Base-by-base conservation (phyloP, 2,113 vertebrate species). In the Boleophthalmus pectinirostris region DNA sequence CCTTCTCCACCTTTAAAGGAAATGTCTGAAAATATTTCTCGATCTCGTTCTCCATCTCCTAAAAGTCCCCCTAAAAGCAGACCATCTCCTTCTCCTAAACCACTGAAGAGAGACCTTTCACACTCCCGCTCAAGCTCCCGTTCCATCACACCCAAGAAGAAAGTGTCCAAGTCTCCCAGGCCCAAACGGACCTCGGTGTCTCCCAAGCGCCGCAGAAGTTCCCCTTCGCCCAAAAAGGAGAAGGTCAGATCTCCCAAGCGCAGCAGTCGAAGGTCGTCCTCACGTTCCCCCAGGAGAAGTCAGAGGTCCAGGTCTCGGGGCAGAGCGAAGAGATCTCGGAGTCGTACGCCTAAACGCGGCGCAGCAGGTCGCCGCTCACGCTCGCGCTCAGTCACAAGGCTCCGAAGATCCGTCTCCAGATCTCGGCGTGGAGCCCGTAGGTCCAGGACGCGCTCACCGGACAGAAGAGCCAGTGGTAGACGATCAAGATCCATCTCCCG, bases 401-500 rank as follows among this genome's bases (percentile, higher is more conserved):
- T 24, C 0, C 88, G 91, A 0, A 88, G 78, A 15, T 93, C 93
- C 15, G 51, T 49, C 0, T 93, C 93, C 29, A 86, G 90, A 83
- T 91, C 93, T 15, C 89, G 90, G 47, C 87, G 90, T 7, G 87
- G 85, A 1, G 6, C 77, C 20, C 91, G 89, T 21, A 88, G 90
- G 4, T 85, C 92, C n/a, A 90, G 89, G 67, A 91, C 93, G 0
- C 81, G 90, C 8, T 92, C 93, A 24, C 61, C 24, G 11, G 81
- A 66, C 18, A 87, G 86, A 46, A 89, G 88, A 11, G 21, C 75
- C 1, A 88, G 89, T 78, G 89, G 89, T 21, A 86, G 91, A 25
- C 90, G 89, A 53, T 94, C 94, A 13, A 88, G 83, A 14, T 93
- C 94, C 8, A 47, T 77, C 20, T 87, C 90, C n/a, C 71, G 88